phyloP scores from a whole-genome alignment of 2,888 invertebrate species.

The Lapara coniferarum region DNA sequence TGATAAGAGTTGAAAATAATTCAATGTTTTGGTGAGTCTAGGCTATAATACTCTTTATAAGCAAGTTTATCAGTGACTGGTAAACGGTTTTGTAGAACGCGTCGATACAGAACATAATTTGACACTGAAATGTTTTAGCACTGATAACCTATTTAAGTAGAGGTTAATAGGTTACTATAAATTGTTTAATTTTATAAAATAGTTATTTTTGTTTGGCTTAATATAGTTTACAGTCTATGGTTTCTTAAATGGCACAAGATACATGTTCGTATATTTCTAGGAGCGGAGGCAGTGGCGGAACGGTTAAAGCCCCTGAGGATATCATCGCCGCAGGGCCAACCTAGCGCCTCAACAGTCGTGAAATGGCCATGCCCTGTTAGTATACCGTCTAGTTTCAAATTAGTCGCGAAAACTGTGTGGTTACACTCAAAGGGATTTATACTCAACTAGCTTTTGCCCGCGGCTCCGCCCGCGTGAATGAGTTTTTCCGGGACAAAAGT shows the following conservation, averaged over 20 bases:
- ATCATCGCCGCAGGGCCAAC: conserved; percentile 66
- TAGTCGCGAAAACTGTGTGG: too few species aligned
- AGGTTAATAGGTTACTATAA: not conserved
- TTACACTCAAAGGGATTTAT: too few species aligned
- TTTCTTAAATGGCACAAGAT: not conserved
- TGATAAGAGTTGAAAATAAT: too few species aligned
- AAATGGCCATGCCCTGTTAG: conserved; percentile 85
- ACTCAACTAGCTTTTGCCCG: too few species aligned
- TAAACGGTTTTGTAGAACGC: not conserved
- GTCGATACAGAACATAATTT: not conserved
- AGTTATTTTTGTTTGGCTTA: not conserved
- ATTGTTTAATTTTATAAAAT: not conserved
- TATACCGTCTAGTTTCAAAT: conserved; percentile 29
- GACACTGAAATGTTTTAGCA: not conserved
- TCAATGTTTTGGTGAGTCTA: too few species aligned
- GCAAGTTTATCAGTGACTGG: not conserved
- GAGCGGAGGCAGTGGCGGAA: conserved; percentile 67
- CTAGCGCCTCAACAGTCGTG: conserved; percentile 59
- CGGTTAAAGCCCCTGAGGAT: conserved; percentile 70
- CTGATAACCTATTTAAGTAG: conserved; percentile 9
- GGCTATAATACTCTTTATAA: not conserved
- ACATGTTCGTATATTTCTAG: conserved; percentile 37
- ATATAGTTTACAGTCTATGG: not conserved
- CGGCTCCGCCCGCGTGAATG: too few species aligned
- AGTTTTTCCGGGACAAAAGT: too few species aligned